Evolutionary conservation across 1,140 invertebrate species (phyloP).

Genomic region (Drosophila suzukii): DNA sequence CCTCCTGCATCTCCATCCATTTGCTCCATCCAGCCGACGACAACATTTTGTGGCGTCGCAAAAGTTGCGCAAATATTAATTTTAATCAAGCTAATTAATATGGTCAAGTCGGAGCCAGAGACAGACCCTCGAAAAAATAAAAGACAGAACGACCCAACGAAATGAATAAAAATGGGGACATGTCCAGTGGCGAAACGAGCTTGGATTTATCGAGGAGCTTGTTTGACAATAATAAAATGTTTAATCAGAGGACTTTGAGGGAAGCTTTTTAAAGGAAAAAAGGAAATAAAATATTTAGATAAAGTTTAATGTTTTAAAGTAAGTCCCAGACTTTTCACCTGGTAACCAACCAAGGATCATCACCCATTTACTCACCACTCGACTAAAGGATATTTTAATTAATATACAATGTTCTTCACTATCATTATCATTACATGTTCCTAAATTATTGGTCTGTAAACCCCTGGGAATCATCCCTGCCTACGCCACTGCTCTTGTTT

Average conservation of each 20-base stretch:
- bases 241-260: neutral
- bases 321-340: too few relatives aligned
- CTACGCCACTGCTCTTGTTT: constrained; percentile 5
- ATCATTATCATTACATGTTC: too few relatives aligned
- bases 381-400: too few relatives aligned
- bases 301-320: too few relatives aligned
- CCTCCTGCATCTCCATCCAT: constrained; percentile 8
- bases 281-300: too few relatives aligned
- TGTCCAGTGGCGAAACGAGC: constrained; percentile 26
- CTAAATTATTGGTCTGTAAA: neutral
- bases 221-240: neutral
- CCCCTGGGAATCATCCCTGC: neutral
- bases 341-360: too few relatives aligned
- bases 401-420: too few relatives aligned
- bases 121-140: neutral
- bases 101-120: constrained; percentile 63
- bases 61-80: constrained; percentile 76
- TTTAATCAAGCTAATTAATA: constrained; percentile 84
- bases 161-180: constrained; percentile 63
- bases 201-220: constrained; percentile 4
- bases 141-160: constrained; percentile 9
- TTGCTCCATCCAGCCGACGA: constrained; percentile 2
- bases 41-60: constrained; percentile 52
- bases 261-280: too few relatives aligned
- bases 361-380: too few relatives aligned